Evolutionary conservation across 2,113 vertebrate species (phyloP).

Genomic region (Hippocampus comes): DNA sequence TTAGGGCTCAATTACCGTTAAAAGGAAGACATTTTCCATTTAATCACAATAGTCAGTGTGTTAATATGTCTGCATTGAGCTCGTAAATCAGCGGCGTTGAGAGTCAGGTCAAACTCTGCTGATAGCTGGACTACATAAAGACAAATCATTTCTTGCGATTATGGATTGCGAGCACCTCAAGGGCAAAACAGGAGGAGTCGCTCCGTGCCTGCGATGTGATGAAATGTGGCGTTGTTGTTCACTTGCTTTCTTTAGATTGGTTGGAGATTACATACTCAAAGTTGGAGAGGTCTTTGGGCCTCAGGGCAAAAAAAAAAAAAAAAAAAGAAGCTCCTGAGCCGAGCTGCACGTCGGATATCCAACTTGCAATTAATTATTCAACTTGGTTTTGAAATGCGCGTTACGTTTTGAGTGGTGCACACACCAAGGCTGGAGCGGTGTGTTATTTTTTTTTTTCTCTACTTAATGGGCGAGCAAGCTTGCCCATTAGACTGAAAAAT

Average conservation of each 20-base stretch:
- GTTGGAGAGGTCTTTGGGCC: conserved; percentile 69
- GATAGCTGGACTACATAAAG: conserved; percentile 65
- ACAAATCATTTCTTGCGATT: conserved; percentile 67
- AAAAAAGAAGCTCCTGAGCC: conserved; percentile 42
- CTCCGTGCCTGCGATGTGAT: conserved; percentile 61
- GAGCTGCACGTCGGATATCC: conserved; percentile 37
- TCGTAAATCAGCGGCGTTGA: conserved; percentile 63
- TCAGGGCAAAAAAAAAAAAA: conserved; percentile 54
- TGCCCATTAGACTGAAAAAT: conserved; percentile 79
- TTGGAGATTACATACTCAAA: conserved; percentile 72
- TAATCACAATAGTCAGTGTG: conserved; percentile 14
- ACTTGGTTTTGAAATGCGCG: conserved; percentile 70
- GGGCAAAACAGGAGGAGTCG: conserved; percentile 61
- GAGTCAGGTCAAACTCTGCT: conserved; percentile 56
- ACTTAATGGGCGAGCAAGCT: conserved; percentile 68
- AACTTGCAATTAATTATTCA: conserved; percentile 76
- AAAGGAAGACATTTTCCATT: conserved; percentile 2
- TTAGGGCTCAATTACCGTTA: neutral
- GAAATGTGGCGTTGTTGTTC: conserved; percentile 75
- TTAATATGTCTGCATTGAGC: conserved; percentile 23
- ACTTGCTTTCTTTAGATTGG: conserved; percentile 75
- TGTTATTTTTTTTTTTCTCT: conserved; percentile 24
- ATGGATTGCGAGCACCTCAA: conserved; percentile 70
- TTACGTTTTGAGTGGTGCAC: conserved; percentile 72
- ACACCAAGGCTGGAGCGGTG: conserved; percentile 58